Percentiles rank a stretch among this genome's conserved stretches.
These are phyloP conservation scores for Temnothorax nylanderi DNA, from an alignment of 1,140 invertebrate genomes.

Conservation along the genomic window DNA sequence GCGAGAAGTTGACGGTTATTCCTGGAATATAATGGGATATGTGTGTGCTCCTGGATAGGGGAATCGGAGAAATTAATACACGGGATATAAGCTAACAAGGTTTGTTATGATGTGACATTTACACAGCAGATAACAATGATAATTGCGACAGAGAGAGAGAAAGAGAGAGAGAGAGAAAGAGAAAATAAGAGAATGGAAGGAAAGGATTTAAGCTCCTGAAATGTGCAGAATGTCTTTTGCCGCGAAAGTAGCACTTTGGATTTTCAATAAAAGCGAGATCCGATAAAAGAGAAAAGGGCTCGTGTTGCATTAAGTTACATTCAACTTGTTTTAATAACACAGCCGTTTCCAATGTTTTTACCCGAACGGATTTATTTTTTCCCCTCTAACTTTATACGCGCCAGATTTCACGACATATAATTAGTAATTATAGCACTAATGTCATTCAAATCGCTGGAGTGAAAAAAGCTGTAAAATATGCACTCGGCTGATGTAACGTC, in stretches of 20 bases:
- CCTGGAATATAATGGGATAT: neutral
- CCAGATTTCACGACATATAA: neutral
- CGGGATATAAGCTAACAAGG: neutral
- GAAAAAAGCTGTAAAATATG: neutral
- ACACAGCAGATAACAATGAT: neutral
- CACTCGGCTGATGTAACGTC: neutral
- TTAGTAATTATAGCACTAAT: too few species aligned
- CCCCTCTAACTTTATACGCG: neutral
- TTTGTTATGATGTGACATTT: constrained; percentile 33
- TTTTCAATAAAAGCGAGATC: constrained; percentile 32
- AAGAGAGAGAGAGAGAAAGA: too few species aligned
- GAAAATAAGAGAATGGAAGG: neutral
- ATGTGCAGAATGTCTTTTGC: neutral
- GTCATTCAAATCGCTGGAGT: neutral
- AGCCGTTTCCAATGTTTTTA: neutral
- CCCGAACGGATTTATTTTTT: neutral
- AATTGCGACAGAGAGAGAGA: neutral
- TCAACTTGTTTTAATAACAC: neutral
- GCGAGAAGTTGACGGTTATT: neutral
- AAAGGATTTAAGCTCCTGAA: constrained; percentile 12
- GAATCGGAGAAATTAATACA: constrained; percentile 23
- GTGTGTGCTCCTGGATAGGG: neutral
- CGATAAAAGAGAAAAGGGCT: neutral
- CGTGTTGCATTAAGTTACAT: neutral
- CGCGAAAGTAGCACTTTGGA: neutral